phyloP scores from a whole-genome alignment of 2,113 vertebrate species.

The Rallus limicola region DNA sequence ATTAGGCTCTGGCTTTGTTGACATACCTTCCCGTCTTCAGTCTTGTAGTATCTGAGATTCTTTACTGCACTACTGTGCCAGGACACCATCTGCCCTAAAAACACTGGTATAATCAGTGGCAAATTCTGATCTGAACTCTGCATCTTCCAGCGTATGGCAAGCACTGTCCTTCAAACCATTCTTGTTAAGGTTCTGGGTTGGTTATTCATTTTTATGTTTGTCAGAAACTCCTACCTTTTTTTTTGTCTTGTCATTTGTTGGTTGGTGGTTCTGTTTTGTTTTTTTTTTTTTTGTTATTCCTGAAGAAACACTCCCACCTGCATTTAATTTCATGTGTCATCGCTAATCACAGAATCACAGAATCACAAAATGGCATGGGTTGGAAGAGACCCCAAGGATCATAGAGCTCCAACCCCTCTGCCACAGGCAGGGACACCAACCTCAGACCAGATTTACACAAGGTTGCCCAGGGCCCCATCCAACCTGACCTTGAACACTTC shows the following conservation, averaged over 20 bases:
- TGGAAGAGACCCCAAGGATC: no score
- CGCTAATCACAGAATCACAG: not conserved
- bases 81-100: not conserved
- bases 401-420: not conserved
- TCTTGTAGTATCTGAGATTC: not conserved
- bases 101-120: not conserved
- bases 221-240: not conserved
- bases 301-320: not conserved
- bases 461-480: no score
- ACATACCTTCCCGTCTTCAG: not conserved
- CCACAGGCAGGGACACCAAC: no score
- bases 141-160: not conserved
- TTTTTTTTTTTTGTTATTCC: not conserved
- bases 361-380: no score
- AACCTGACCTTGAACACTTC: no score
- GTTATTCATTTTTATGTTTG: not conserved
- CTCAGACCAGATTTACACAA: no score
- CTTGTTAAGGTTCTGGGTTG: not conserved
- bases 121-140: not conserved
- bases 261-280: not conserved
- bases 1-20: not conserved
- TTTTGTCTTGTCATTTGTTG: not conserved
- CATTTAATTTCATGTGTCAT: rapidly evolving
- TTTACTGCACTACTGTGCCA: not conserved
- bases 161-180: not conserved